Base-by-base conservation (phyloP, 2,888 invertebrate species). In the Coleophora deauratella region DNA sequence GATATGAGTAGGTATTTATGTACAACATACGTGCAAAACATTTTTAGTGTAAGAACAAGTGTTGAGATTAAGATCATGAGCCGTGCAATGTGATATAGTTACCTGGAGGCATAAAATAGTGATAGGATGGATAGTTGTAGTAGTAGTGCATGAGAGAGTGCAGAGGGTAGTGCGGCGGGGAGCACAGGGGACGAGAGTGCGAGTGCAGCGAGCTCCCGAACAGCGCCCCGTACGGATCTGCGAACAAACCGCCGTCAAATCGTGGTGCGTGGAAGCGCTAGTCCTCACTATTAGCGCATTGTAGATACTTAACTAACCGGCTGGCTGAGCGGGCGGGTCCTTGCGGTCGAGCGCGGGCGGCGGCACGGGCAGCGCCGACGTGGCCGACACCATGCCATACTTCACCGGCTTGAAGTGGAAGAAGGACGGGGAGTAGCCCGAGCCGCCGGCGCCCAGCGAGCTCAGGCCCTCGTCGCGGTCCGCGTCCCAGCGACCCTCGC, bases 391-490 rank as follows among this genome's bases (percentile, higher is more conserved):
- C 64, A 91, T 88, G 51, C 91, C 91, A 65, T 92, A 92, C 68
- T 94, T 93, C 51, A 93, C 90, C 35, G 96, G 96, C 75, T 96
- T 96, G 80, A 96, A 95, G 86, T 96, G 96, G 75, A 96, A 95
- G 82, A 96, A 96, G 10, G 95, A 95, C 6, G 96, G 96, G 43
- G 95, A 95, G 75, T 95, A 95, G 44, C 94, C 93, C 37, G 94
- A 94, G 41, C 92, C 93, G 44, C 90, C 88, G 46, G 91, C 88
- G 66, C 92, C 91, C 54, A 94, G 76, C 39, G 94, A 93, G 73
- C 94, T 94, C 54, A 94, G 91, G 42, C 92, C 90, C 56, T 95
- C 95, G 55, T 94, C 94, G 46, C 94, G 88, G 72, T 93, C 95
- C 61, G 93, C 93, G 51, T 92, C 89, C 74, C 92, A 93, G 50